These are phyloP conservation scores for Timema cristinae DNA, from an alignment of 2,888 invertebrate species.

Conservation along the genomic window DNA sequence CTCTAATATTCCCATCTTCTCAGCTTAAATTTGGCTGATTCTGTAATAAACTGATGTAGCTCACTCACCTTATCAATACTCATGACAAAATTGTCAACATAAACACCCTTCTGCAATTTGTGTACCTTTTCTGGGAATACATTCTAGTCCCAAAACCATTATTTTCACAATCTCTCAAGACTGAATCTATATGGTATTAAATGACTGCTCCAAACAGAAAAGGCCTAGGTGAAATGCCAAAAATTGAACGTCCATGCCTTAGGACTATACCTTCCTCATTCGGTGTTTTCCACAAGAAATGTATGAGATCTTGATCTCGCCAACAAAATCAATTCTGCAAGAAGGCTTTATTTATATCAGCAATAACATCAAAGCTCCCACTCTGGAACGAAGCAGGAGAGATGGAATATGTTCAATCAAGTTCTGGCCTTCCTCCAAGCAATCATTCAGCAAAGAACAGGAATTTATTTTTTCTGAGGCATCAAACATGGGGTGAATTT, in stretches of 20 bases:
- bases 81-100: not conserved
- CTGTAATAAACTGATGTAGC: not conserved
- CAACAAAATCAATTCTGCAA: not conserved
- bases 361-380: not conserved
- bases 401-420: slow-evolving; percentile 10
- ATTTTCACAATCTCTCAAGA: not conserved
- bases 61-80: not conserved
- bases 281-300: not conserved
- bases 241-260: slow-evolving; percentile 24
- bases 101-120: not conserved
- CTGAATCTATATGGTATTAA: slow-evolving; percentile 19
- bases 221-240: slow-evolving; percentile 19
- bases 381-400: not conserved
- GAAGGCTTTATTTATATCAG: slow-evolving; percentile 10
- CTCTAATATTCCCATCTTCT: not conserved
- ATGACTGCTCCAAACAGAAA: slow-evolving; percentile 24
- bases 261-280: not conserved
- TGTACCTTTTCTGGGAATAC: not conserved
- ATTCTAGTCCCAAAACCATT: not conserved
- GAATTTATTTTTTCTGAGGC: slow-evolving; percentile 27
- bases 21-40: not conserved
- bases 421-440: slow-evolving; percentile 32
- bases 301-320: not conserved
- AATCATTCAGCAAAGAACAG: slow-evolving; percentile 33
- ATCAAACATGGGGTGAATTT: slow-evolving; percentile 32